Conservation (phyloP, 2,113 vertebrate species). For the Hypocryptadius cinnamomeus region DNA sequence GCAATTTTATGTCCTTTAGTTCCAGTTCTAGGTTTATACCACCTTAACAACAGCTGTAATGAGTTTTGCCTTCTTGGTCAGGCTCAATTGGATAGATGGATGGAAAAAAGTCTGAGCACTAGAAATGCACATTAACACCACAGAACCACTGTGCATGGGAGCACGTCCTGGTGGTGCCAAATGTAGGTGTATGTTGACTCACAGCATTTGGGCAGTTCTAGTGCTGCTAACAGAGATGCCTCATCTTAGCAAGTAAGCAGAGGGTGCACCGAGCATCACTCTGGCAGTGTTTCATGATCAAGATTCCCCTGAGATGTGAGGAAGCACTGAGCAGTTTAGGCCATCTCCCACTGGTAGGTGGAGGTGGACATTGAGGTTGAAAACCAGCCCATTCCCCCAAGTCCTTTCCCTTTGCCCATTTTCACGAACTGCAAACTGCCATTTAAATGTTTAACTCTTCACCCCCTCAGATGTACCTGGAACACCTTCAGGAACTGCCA, state of each 20-base stretch:
- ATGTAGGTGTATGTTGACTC: neutral
- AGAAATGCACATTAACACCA: neutral
- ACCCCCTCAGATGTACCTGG: neutral
- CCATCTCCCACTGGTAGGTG: neutral
- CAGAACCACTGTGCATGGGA: neutral
- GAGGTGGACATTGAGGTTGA: neutral
- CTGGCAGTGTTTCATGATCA: neutral
- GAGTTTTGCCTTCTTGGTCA: neutral
- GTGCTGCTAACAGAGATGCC: neutral
- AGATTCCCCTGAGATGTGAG: neutral
- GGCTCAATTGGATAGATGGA: neutral
- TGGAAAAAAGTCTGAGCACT: neutral
- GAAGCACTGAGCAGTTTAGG: neutral
- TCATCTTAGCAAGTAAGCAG: neutral
- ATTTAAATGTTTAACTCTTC: neutral
- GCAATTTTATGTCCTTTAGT: neutral
- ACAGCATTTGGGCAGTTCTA: neutral
- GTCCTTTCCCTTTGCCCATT: neutral
- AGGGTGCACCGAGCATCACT: accelerated
- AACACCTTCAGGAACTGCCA: neutral
- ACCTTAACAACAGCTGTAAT: neutral
- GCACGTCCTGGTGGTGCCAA: neutral
- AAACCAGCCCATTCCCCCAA: neutral
- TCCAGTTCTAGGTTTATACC: neutral
- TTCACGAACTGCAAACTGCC: neutral